phyloP scores from a whole-genome alignment of 2,888 invertebrate species.

The Drosophila macrospina region DNA sequence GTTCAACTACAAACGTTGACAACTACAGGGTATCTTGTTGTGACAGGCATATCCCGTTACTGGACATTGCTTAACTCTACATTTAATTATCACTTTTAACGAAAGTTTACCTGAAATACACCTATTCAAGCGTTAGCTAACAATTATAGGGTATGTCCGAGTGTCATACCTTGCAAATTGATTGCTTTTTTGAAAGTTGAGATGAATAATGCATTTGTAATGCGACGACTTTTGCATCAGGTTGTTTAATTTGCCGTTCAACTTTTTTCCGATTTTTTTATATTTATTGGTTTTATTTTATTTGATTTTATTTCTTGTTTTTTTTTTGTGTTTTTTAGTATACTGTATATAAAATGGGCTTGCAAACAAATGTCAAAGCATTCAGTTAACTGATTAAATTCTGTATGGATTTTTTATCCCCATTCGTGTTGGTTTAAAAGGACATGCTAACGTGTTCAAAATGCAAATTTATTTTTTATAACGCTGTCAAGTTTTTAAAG shows the following conservation, averaged over 20 bases:
- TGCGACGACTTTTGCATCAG: slow-evolving; percentile 30
- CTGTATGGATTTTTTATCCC: neutral
- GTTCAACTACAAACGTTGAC: neutral
- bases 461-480: neutral
- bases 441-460: neutral
- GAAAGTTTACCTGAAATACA: no score
- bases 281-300: slow-evolving; percentile 4
- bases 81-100: no score
- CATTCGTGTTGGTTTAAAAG: neutral
- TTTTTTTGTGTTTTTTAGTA: neutral
- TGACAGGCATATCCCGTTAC: neutral
- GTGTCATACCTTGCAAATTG: neutral
- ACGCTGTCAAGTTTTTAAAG: slow-evolving; percentile 20
- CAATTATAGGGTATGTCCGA: slow-evolving; percentile 10
- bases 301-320: slow-evolving; percentile 4
- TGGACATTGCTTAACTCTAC: no score
- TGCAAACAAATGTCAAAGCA: slow-evolving; percentile 9
- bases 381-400: neutral
- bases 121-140: neutral
- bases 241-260: slow-evolving; percentile 27
- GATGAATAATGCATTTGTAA: slow-evolving; percentile 37
- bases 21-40: neutral
- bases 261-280: slow-evolving; percentile 1
- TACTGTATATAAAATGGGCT: neutral
- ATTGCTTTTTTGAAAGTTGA: slow-evolving; percentile 21